These are phyloP conservation scores for Varanus salvator DNA, from an alignment of 2,113 vertebrate species.

Conservation along the genomic window DNA sequence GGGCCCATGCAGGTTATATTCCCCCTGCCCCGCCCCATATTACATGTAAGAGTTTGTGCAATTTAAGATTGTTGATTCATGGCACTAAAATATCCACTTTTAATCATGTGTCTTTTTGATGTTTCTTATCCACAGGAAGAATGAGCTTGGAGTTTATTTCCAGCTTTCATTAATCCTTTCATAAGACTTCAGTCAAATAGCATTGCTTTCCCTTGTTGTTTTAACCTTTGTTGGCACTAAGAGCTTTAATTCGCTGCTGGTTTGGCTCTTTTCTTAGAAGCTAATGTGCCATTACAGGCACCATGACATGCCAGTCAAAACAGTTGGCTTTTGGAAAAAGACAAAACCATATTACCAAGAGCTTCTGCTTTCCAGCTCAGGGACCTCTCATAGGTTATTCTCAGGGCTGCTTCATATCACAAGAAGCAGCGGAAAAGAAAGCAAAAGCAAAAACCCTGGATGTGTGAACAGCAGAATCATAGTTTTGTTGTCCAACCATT, in stretches of 20 bases:
- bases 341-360: background rate
- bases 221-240: background rate
- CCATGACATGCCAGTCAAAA: background rate
- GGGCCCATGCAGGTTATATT: background rate
- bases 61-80: constrained; percentile 7
- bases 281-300: background rate
- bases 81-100: background rate
- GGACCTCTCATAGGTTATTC: background rate
- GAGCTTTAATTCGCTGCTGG: background rate
- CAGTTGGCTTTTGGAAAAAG: background rate
- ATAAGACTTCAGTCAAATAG: background rate
- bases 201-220: background rate
- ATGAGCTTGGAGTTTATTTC: background rate
- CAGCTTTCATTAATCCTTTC: constrained; percentile 6
- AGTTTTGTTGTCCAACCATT: background rate
- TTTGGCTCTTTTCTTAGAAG: background rate
- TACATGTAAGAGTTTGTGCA: background rate
- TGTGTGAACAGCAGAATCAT: background rate
- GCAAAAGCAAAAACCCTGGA: background rate
- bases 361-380: background rate
- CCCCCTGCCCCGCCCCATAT: background rate
- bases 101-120: background rate
- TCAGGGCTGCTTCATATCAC: background rate
- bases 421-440: background rate
- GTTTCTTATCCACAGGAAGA: background rate